A percentile compares a stretch with the other conserved stretches of the same genome.
phyloP scores from a whole-genome alignment of 2,113 vertebrate species.

The Trogon melanurus region DNA sequence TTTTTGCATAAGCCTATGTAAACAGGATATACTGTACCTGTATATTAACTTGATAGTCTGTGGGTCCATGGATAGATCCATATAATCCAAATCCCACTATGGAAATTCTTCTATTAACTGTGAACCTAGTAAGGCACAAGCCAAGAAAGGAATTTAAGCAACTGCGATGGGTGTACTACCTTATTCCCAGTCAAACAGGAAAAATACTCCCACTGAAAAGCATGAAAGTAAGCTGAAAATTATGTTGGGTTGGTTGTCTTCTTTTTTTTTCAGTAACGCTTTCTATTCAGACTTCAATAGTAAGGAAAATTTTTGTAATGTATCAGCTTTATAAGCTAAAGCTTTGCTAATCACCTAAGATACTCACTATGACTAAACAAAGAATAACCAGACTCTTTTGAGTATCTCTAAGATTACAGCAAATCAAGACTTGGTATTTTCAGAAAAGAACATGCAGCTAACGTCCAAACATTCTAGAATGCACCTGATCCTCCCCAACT shows the following conservation, averaged over 20 bases:
- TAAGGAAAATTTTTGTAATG: not conserved
- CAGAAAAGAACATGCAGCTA: not conserved
- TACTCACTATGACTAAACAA: not conserved
- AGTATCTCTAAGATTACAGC: not conserved
- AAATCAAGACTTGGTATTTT: not conserved
- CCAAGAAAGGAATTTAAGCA: not conserved
- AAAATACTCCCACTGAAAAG: not conserved
- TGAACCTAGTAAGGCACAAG: slow-evolving; percentile 81
- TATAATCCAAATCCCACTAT: slow-evolving; percentile 94
- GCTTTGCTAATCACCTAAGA: not conserved
- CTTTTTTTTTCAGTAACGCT: not conserved
- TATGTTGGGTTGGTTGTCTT: too few species aligned
- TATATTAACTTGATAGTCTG: slow-evolving; percentile 96
- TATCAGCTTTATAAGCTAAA: not conserved
- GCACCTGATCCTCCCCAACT: not conserved
- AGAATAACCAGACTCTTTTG: not conserved
- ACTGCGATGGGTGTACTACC: not conserved
- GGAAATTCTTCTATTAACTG: slow-evolving; percentile 92
- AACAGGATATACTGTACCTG: slow-evolving; percentile 80
- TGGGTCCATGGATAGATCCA: slow-evolving; percentile 94
- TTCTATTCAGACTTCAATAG: not conserved
- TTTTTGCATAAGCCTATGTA: not conserved
- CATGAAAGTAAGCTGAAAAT: not conserved
- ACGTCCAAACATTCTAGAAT: not conserved
- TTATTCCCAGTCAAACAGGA: not conserved